These are phyloP conservation scores for Chrysolina americana DNA, from an alignment of 2,888 invertebrate genomes.

Conservation along the genomic window DNA sequence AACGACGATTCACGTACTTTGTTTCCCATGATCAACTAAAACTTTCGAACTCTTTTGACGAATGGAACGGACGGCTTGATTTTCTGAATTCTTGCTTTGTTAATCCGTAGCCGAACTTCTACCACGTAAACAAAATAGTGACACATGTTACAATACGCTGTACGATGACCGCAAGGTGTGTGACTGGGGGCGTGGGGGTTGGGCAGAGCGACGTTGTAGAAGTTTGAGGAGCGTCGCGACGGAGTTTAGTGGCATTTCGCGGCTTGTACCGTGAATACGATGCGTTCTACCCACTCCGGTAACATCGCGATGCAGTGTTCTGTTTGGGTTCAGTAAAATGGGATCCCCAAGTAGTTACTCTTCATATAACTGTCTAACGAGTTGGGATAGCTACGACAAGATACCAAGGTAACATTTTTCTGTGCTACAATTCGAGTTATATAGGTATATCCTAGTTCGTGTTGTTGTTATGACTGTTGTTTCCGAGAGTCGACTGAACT, in stretches of 20 bases:
- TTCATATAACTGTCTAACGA: slow-evolving; percentile 90
- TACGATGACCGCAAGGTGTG: slow-evolving; percentile 17
- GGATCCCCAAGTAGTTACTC: slow-evolving; percentile 85
- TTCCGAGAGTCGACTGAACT: too few relatives aligned
- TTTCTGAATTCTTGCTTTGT: not conserved
- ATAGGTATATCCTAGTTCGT: too few relatives aligned
- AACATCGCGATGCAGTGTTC: slow-evolving; percentile 37
- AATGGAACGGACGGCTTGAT: too few relatives aligned
- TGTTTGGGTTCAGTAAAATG: slow-evolving; percentile 67
- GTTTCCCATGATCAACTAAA: not conserved
- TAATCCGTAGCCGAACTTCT: not conserved
- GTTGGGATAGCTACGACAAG: slow-evolving; percentile 92
- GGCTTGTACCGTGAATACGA: slow-evolving; percentile 57
- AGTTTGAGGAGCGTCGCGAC: slow-evolving; percentile 20
- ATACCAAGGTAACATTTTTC: slow-evolving; percentile 82
- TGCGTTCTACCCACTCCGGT: slow-evolving; percentile 41
- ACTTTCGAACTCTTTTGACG: not conserved
- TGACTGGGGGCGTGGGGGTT: slow-evolving; percentile 14
- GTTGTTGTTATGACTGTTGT: too few relatives aligned
- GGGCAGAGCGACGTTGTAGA: slow-evolving; percentile 12
- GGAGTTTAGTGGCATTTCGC: slow-evolving; percentile 62
- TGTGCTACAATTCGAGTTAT: not conserved
- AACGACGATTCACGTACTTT: too few relatives aligned
- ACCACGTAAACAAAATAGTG: not conserved
- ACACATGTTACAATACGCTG: slow-evolving; percentile 1